Evolutionary conservation across 2,113 vertebrate species (phyloP).

Genomic region (Phylloscopus trochiloides): DNA sequence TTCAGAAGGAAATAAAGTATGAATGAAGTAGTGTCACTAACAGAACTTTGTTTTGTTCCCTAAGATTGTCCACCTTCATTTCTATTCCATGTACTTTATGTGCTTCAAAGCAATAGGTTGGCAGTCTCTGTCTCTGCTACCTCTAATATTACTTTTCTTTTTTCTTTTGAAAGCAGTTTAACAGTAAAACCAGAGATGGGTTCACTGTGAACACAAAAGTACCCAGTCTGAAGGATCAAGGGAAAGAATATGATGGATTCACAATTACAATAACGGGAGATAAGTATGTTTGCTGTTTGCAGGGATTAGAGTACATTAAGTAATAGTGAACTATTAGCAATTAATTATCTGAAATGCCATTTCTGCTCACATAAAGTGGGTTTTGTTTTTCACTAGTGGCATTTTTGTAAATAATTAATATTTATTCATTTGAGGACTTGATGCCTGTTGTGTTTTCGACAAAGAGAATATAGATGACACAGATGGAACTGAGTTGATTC

Average conservation of each 20-base stretch:
- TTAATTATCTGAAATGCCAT: background rate
- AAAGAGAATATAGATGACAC: background rate
- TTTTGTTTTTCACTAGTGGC: background rate
- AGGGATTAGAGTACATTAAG: background rate
- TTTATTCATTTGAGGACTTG: background rate
- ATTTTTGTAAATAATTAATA: background rate
- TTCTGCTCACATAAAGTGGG: background rate
- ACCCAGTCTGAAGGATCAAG: slow-evolving; percentile 89
- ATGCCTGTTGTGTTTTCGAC: background rate
- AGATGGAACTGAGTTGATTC: background rate
- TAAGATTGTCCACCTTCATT: background rate
- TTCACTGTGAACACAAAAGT: slow-evolving; percentile 99
- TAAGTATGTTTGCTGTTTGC: slow-evolving; percentile 76
- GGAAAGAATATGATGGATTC: slow-evolving; percentile 94
- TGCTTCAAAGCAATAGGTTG: background rate
- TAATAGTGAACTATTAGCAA: background rate
- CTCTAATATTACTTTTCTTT: background rate
- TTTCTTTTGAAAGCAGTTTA: slow-evolving; percentile 90
- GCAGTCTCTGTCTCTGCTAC: background rate
- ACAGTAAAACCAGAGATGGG: slow-evolving; percentile 98
- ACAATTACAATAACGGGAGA: slow-evolving; percentile 98
- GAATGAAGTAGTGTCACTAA: background rate
- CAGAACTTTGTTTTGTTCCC: background rate
- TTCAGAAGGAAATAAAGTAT: background rate
- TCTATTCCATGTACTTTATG: background rate